A percentile compares a stretch with the other conserved stretches of the same genome.
Evolutionary conservation across 2,113 vertebrate genomes (phyloP).

Genomic region (Lophochroa leadbeateri): DNA sequence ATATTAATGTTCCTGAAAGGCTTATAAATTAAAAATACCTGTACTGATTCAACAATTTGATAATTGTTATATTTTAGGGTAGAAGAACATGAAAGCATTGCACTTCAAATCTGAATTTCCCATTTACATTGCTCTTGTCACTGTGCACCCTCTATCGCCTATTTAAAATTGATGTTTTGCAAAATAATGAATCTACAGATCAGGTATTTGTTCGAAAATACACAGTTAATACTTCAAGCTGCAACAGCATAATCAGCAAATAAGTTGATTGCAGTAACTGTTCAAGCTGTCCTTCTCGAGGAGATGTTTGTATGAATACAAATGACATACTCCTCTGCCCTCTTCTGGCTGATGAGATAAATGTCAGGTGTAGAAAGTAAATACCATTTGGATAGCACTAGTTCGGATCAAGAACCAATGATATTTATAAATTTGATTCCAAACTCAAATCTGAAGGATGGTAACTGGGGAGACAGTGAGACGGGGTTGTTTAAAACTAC

Average conservation of each 20-base stretch:
- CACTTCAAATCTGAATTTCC: not conserved
- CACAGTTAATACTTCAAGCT: not conserved
- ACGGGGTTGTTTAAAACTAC: rapidly evolving
- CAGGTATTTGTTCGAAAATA: not conserved
- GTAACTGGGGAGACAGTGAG: not conserved
- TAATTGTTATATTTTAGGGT: not conserved
- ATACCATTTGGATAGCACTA: not conserved
- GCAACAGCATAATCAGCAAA: not conserved
- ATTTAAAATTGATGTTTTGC: not conserved
- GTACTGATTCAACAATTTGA: not conserved
- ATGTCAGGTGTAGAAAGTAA: not conserved
- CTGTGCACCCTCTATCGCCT: rapidly evolving
- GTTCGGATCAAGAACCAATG: not conserved
- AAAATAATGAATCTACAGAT: not conserved
- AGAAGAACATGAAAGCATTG: not conserved
- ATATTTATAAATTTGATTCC: not conserved
- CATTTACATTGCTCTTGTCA: not conserved
- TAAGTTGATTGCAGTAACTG: not conserved
- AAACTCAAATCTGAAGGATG: not conserved
- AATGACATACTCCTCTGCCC: not conserved
- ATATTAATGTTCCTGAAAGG: not conserved
- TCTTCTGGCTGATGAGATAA: constrained; percentile 7
- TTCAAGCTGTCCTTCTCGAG: not conserved
- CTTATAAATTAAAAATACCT: not conserved
- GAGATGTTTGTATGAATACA: not conserved